Conservation (phyloP, 2,113 vertebrate genomes). For the Hyaena hyaena region DNA sequence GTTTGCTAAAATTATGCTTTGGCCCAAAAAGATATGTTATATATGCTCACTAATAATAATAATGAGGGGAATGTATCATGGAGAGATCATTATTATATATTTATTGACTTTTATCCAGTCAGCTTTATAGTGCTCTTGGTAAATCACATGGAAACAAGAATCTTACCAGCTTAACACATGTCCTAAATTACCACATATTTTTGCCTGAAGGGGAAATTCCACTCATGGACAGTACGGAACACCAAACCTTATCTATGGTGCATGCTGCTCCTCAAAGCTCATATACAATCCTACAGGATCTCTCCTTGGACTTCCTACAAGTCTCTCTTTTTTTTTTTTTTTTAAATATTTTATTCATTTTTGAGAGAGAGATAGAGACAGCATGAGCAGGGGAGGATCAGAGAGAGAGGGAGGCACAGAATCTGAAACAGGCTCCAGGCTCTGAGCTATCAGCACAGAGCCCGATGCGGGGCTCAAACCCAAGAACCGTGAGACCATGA, state of each 20-base stretch:
- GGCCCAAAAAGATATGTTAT: conserved; percentile 16
- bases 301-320: background rate
- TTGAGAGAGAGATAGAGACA: too few relatives aligned
- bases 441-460: too few relatives aligned
- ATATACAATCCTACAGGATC: rapidly evolving
- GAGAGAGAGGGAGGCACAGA: too few relatives aligned
- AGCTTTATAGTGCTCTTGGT: background rate
- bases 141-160: conserved; percentile 40
- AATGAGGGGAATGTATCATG: background rate
- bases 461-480: too few relatives aligned
- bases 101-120: background rate
- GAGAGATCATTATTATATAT: background rate
- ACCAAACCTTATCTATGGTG: background rate
- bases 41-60: conserved; percentile 28
- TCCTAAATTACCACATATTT: background rate
- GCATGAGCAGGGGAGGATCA: too few relatives aligned
- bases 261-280: background rate
- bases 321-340: too few relatives aligned
- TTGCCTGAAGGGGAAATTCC: background rate
- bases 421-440: too few relatives aligned
- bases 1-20: conserved; percentile 73
- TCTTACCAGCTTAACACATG: background rate
- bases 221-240: background rate
- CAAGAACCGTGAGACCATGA: too few relatives aligned
- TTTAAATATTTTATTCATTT: too few relatives aligned